Evolutionary conservation across 2,113 vertebrate species (phyloP).

Genomic region (Prionailurus viverrinus): DNA sequence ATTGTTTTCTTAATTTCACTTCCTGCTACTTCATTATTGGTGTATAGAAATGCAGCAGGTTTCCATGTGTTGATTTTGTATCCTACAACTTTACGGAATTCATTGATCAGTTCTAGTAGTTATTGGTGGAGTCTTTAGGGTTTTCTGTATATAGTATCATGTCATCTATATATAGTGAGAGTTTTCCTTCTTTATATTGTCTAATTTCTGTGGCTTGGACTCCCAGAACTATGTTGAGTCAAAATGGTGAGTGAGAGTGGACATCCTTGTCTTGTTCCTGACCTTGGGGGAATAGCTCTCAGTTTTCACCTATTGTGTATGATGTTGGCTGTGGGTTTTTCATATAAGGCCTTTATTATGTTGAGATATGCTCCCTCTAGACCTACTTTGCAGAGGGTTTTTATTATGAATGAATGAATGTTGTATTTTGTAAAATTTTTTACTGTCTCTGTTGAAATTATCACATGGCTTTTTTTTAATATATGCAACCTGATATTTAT

Average conservation of each 20-base stretch:
- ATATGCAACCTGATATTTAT: neutral
- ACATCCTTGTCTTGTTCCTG: neutral
- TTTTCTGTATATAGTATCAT: neutral
- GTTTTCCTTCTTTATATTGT: neutral
- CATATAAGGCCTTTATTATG: neutral
- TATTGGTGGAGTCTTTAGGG: neutral
- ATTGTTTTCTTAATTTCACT: neutral
- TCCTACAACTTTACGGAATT: neutral
- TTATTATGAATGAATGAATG: neutral
- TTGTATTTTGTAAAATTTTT: neutral
- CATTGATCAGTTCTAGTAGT: neutral
- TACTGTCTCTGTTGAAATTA: neutral
- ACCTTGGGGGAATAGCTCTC: neutral
- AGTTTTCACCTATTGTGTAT: neutral
- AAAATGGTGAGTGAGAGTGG: neutral
- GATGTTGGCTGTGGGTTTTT: neutral
- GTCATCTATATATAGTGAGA: neutral
- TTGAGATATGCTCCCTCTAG: neutral
- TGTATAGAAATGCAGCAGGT: neutral
- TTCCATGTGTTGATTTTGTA: neutral
- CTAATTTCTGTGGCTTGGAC: neutral
- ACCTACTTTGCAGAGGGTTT: neutral
- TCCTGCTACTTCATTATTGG: neutral
- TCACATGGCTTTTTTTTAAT: neutral
- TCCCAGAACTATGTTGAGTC: neutral